Conservation (phyloP, 2,113 vertebrate genomes). For the Brachypodius melanocephalos region DNA sequence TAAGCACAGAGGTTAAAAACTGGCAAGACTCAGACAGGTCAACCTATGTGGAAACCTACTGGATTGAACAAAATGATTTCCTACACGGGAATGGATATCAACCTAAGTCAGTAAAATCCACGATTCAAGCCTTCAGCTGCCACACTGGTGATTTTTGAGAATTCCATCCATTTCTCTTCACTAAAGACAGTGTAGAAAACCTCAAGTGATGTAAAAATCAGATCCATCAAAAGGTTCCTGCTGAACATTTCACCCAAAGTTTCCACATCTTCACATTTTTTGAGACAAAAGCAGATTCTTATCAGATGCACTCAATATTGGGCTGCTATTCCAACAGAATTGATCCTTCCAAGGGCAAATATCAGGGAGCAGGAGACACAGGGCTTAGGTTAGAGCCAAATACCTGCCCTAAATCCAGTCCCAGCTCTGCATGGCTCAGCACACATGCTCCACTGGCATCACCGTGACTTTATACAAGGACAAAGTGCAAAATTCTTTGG, state of each 20-base stretch:
- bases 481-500: not conserved
- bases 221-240: not conserved
- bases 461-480: not conserved
- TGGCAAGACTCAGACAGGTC: not conserved
- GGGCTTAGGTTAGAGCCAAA: not conserved
- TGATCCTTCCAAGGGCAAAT: not conserved
- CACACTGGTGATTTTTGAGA: not conserved
- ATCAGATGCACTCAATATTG: not conserved
- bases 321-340: not conserved
- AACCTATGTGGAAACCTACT: not conserved
- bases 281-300: not conserved
- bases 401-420: not conserved
- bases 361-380: not conserved
- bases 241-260: not conserved
- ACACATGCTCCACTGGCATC: not conserved
- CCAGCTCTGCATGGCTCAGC: not conserved
- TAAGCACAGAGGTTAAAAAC: not conserved
- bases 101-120: not conserved
- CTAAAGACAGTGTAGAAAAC: not conserved
- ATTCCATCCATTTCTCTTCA: not conserved
- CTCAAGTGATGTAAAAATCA: not conserved
- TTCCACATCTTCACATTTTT: not conserved
- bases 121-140: not conserved
- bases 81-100: rapidly evolving
- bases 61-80: not conserved